Evolutionary conservation across 2,797 vertebrate genomes (phyloP).

Genomic region (Alosa sapidissima): DNA sequence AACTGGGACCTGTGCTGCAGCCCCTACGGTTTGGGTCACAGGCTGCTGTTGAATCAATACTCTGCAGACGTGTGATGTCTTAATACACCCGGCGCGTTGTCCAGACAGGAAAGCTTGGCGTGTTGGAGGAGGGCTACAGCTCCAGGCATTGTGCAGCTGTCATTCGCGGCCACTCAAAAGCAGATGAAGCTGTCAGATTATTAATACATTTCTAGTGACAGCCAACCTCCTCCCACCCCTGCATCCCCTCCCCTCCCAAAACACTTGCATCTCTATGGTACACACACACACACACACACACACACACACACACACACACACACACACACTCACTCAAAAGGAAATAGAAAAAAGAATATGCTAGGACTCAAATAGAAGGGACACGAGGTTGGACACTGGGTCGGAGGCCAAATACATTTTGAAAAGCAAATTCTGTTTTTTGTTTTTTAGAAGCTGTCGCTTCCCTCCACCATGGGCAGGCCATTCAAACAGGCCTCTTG

Average conservation of each 20-base stretch:
- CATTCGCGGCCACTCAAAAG: constrained; percentile 76
- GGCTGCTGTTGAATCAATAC: constrained; percentile 76
- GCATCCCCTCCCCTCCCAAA: constrained; percentile 50
- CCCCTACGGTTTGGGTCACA: constrained; percentile 73
- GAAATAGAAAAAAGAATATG: constrained; percentile 55
- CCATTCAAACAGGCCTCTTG: constrained; percentile 86
- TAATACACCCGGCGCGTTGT: constrained; percentile 75
- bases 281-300: neutral
- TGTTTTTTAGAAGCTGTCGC: constrained; percentile 67
- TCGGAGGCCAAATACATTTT: constrained; percentile 81
- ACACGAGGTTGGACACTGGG: constrained; percentile 69
- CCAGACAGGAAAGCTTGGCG: constrained; percentile 66
- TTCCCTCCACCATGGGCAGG: constrained; percentile 79
- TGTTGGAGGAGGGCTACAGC: constrained; percentile 76
- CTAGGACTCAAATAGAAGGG: constrained; percentile 76
- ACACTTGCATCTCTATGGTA: constrained; percentile 7
- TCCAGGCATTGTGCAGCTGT: constrained; percentile 78
- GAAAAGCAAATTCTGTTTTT: constrained; percentile 85
- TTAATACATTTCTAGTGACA: constrained; percentile 83
- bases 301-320: neutral
- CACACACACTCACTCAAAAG: constrained; percentile 5
- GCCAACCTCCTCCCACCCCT: constrained; percentile 61
- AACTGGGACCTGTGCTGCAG: constrained; percentile 64
- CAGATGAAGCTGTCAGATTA: constrained; percentile 87
- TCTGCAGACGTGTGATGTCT: constrained; percentile 79